A percentile compares a stretch with the other conserved stretches of the same genome.
phyloP scores from a whole-genome alignment of 2,797 vertebrate genomes.

The Odontamblyopus rebecca region DNA sequence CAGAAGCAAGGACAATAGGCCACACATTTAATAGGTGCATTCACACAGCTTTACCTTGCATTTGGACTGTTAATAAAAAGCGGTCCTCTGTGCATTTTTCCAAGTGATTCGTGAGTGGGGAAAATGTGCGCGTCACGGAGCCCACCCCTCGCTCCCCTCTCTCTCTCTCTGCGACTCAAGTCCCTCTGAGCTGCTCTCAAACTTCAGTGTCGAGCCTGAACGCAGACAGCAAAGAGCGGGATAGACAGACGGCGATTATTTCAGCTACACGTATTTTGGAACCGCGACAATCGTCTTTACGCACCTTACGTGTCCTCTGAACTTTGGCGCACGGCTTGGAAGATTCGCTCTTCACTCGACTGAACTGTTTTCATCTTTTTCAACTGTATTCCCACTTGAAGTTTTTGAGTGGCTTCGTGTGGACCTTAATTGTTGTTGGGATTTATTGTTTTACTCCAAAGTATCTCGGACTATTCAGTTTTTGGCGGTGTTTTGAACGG shows the following conservation, averaged over 20 bases:
- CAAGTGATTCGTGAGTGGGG: slow-evolving; percentile 46
- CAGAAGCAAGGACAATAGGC: not conserved
- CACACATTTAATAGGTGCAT: not conserved
- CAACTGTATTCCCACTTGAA: slow-evolving; percentile 38
- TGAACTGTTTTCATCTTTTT: slow-evolving; percentile 21
- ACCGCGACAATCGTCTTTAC: slow-evolving; percentile 8
- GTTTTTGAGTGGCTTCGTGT: slow-evolving; percentile 41
- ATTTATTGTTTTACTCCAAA: slow-evolving; percentile 18
- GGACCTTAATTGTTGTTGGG: slow-evolving; percentile 27
- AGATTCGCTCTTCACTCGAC: slow-evolving; percentile 38
- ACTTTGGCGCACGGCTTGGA: not conserved
- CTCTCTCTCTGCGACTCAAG: slow-evolving; percentile 47
- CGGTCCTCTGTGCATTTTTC: slow-evolving; percentile 65
- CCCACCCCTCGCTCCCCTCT: slow-evolving; percentile 47
- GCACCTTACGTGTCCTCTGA: not conserved
- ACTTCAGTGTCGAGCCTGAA: slow-evolving; percentile 71
- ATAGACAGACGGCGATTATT: slow-evolving; percentile 22
- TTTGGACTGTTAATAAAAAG: slow-evolving; percentile 59
- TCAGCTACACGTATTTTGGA: slow-evolving; percentile 17
- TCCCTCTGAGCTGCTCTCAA: slow-evolving; percentile 65
- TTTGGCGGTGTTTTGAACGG: slow-evolving; percentile 19
- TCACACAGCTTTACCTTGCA: slow-evolving; percentile 26
- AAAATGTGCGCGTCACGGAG: slow-evolving; percentile 69
- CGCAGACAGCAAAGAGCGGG: slow-evolving; percentile 54
- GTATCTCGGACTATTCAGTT: not conserved